phyloP scores from a whole-genome alignment of 2,113 vertebrate genomes.

The Rhineura floridana region DNA sequence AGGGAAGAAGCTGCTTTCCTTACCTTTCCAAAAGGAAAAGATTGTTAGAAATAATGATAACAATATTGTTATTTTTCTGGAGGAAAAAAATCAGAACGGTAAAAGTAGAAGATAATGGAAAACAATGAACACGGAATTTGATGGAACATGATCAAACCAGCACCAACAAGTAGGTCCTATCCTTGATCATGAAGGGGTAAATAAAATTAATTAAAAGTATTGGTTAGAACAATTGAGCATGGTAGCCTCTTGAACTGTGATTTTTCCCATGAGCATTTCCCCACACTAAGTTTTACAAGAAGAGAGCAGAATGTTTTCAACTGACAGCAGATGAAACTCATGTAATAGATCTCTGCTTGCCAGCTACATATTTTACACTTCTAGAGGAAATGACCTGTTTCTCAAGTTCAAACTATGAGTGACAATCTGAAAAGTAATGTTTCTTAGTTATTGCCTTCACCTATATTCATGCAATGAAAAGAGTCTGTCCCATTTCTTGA shows the following conservation, averaged over 20 bases:
- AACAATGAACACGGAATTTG: too few species aligned
- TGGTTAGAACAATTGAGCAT: background rate
- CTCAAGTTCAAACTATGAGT: background rate
- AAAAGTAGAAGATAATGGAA: too few species aligned
- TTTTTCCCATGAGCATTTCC: background rate
- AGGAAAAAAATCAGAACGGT: too few species aligned
- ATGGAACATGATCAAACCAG: too few species aligned
- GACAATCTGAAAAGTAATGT: background rate
- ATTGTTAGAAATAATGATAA: too few species aligned
- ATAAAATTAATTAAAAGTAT: background rate
- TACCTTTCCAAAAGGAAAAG: too few species aligned
- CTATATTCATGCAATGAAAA: background rate
- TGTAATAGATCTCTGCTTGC: background rate
- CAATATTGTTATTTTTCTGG: too few species aligned
- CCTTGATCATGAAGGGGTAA: background rate
- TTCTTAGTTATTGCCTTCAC: background rate
- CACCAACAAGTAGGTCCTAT: too few species aligned
- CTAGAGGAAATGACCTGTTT: background rate
- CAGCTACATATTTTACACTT: background rate
- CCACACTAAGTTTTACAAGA: background rate
- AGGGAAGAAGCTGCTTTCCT: too few species aligned
- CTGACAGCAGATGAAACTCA: background rate
- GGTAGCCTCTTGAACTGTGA: background rate
- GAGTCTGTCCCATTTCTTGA: background rate
- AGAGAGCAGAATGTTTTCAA: background rate